Conservation (phyloP, 1,140 invertebrate species). For the Solenopsis invicta region DNA sequence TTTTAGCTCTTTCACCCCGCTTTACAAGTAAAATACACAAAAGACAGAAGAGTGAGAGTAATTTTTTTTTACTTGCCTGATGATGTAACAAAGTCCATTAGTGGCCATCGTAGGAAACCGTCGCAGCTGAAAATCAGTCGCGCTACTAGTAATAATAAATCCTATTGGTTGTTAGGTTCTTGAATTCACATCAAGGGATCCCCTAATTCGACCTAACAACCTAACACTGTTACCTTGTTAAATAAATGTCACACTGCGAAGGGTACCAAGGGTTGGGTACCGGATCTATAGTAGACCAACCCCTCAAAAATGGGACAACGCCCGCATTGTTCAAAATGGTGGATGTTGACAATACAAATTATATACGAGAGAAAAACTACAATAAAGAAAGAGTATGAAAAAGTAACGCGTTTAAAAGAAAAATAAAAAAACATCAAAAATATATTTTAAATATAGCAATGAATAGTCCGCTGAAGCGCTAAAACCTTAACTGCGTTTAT, state of each 20-base stretch:
- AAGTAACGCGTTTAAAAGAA: background rate
- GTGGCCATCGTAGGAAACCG: conserved; percentile 68
- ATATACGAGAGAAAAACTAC: conserved; percentile 9
- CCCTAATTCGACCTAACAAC: conserved; percentile 82
- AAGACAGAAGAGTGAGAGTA: background rate
- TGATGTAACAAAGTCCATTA: conserved; percentile 68
- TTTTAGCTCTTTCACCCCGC: background rate
- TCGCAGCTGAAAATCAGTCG: conserved; percentile 66
- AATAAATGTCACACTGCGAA: conserved; percentile 83
- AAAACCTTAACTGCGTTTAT: background rate
- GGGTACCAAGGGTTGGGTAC: conserved; percentile 73
- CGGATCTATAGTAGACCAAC: conserved; percentile 77
- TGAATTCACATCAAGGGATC: conserved; percentile 76
- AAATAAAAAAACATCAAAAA: conserved; percentile 11
- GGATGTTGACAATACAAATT: conserved; percentile 65
- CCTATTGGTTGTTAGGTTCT: conserved; percentile 83
- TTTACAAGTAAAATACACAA: background rate
- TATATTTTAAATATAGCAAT: conserved; percentile 1
- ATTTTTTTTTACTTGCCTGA: conserved; percentile 2
- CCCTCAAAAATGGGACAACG: conserved; percentile 82
- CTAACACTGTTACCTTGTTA: conserved; percentile 84
- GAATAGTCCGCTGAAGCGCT: too few species aligned
- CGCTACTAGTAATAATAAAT: conserved; percentile 77
- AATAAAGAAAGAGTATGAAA: conserved; percentile 11
- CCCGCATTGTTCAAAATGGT: conserved; percentile 80